A percentile compares a stretch with the other conserved stretches of the same genome.
Evolutionary conservation across 2,797 vertebrate genomes (phyloP).

Genomic region (Vespertilio murinus): DNA sequence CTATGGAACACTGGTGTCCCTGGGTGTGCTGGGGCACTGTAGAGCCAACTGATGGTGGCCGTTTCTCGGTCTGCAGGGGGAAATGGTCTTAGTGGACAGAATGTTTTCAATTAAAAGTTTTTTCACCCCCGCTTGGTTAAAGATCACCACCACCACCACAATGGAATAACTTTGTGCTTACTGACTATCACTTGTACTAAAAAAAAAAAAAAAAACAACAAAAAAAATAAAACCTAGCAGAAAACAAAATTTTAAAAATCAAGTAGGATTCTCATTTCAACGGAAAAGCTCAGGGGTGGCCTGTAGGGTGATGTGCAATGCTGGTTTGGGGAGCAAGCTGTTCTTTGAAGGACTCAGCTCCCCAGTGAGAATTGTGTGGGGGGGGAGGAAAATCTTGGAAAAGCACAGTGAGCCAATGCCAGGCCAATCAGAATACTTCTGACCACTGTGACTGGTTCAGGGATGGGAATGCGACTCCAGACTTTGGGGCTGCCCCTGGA

Average conservation of each 20-base stretch:
- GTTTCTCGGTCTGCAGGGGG: background rate
- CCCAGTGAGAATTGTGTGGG: background rate
- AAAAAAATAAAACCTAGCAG: background rate
- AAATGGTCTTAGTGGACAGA: background rate
- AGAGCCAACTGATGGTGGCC: background rate
- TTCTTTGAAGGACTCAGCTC: background rate
- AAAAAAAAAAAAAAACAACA: background rate
- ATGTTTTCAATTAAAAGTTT: background rate
- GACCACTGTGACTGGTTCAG: background rate
- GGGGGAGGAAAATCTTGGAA: background rate
- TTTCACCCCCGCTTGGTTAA: background rate
- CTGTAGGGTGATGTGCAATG: background rate
- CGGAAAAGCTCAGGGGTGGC: background rate
- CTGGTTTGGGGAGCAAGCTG: background rate
- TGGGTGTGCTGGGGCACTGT: background rate
- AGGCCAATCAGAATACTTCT: background rate
- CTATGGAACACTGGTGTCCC: background rate
- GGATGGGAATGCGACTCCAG: background rate
- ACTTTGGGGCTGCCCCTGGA: background rate
- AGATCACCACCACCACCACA: background rate
- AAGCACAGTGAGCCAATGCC: background rate
- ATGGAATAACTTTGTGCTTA: background rate
- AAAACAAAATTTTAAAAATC: slow-evolving; percentile 11
- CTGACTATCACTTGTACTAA: background rate
- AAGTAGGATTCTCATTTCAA: background rate